Evolutionary conservation across 2,797 vertebrate species (phyloP), one percentile per base, ranked within the genome.

Genomic region (Hydrophis major): DNA sequence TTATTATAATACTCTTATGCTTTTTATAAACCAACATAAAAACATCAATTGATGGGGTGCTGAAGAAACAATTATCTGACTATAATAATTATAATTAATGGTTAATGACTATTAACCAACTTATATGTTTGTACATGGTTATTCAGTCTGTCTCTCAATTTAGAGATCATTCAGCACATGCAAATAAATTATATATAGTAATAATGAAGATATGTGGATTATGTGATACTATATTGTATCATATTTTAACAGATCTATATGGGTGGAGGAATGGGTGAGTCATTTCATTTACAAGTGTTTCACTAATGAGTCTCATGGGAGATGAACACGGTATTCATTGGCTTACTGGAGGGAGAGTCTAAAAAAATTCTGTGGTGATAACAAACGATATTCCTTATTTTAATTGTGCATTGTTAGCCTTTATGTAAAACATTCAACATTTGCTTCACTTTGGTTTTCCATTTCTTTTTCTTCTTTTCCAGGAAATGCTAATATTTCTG

Each of bases 401-500:
- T 61, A 59, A 88, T 88, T 90, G 59, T 32, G 25, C 32, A 91
- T 56, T 42, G 20, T 83, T 78, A 59, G 60, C 12, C 50, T 56
- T 60, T 74, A 83, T 47, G 42, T 47, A 32, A 89, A 20, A 88
- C 55, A 4, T 16, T 56, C 47, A 47, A 13, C 13, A 47, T 25
- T 42, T 86, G 13, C 13, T n/a, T 83, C 63, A 6, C 18, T 57
- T 53, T 90, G 27, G 60, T 61, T 78, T 69, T 25, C 20, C 7
- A 53, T 28, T 59, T 57, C 32, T 74, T 28, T 74, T 13, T 56
- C 74, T 66, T 22, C 10, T 56, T 66, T 59, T 89, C 25, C 57
- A 89, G 32, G 59, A 47, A 74, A 86, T 91, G 55, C 69, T 86
- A 57, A 66, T 86, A 37, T 93, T 59, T 74, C 50, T 93, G 50